A percentile compares a stretch with the other conserved stretches of the same genome.
Evolutionary conservation across 92 coral and sea anemone genomes (phyloP).

Genomic region (Porites cylindrica): DNA sequence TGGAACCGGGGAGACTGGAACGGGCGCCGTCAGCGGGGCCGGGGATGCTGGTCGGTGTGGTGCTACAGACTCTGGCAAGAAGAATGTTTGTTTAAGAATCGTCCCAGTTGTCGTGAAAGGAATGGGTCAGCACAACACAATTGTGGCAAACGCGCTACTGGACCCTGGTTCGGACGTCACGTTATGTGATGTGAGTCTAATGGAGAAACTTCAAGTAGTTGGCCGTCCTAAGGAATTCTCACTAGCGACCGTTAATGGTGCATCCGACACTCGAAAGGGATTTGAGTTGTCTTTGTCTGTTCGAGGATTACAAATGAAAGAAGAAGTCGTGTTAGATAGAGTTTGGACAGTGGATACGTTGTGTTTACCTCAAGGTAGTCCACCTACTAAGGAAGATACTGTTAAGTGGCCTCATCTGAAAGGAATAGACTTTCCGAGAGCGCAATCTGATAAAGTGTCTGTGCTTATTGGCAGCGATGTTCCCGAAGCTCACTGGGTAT

Average conservation of each 20-base stretch:
- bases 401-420: conserved; percentile 49
- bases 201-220: conserved; percentile 7
- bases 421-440: conserved; percentile 21
- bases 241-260: conserved; percentile 45
- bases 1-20: too few relatives aligned
- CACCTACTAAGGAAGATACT: conserved; percentile 31
- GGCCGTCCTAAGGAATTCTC: conserved; percentile 29
- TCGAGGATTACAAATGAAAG: not conserved
- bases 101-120: conserved; percentile 23
- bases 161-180: conserved; percentile 39
- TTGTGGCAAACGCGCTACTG: conserved; percentile 16
- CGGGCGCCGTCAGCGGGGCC: conserved; percentile 9
- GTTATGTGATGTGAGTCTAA: conserved; percentile 10
- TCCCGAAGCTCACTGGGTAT: conserved; percentile 70
- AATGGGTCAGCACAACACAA: not conserved
- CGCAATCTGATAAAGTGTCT: conserved; percentile 10
- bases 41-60: conserved; percentile 21
- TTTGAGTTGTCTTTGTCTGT: conserved; percentile 10
- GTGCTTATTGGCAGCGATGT: conserved; percentile 61
- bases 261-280: conserved; percentile 3
- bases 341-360: conserved; percentile 54
- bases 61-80: conserved; percentile 1
- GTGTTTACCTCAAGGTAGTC: conserved; percentile 21
- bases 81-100: not conserved
- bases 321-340: conserved; percentile 21